Evolutionary conservation across 2,797 vertebrate genomes (phyloP).

Genomic region (Tangara arthus): DNA sequence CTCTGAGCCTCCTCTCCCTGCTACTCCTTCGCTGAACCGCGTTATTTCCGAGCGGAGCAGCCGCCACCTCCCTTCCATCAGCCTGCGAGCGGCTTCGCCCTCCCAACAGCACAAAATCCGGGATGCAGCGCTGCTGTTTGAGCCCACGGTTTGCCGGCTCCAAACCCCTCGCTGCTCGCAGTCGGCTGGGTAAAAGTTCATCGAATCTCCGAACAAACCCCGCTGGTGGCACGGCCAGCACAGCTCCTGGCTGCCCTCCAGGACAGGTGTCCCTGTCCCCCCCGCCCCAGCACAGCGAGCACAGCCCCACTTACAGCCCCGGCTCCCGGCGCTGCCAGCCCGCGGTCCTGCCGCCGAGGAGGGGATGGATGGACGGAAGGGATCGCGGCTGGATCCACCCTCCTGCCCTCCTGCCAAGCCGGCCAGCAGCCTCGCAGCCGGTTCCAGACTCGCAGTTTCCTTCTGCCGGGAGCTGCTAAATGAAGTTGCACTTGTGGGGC

Average conservation of each 20-base stretch:
- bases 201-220: background rate
- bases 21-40: background rate
- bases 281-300: background rate
- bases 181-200: background rate
- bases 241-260: rapidly evolving
- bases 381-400: background rate
- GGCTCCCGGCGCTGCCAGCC: background rate
- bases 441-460: conserved; percentile 40
- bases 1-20: background rate
- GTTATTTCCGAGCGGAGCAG: background rate
- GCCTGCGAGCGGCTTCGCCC: background rate
- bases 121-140: background rate
- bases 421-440: background rate
- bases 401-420: background rate
- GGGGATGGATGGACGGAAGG: background rate
- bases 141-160: background rate
- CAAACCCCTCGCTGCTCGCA: rapidly evolving
- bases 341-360: background rate
- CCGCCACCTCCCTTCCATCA: background rate
- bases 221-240: background rate
- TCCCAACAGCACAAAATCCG: background rate
- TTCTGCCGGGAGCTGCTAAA: conserved; percentile 51
- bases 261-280: background rate
- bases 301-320: background rate
- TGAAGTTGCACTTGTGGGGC: conserved; percentile 74